phyloP scores from a whole-genome alignment of 2,888 invertebrate genomes.

The Drosophila merina region DNA sequence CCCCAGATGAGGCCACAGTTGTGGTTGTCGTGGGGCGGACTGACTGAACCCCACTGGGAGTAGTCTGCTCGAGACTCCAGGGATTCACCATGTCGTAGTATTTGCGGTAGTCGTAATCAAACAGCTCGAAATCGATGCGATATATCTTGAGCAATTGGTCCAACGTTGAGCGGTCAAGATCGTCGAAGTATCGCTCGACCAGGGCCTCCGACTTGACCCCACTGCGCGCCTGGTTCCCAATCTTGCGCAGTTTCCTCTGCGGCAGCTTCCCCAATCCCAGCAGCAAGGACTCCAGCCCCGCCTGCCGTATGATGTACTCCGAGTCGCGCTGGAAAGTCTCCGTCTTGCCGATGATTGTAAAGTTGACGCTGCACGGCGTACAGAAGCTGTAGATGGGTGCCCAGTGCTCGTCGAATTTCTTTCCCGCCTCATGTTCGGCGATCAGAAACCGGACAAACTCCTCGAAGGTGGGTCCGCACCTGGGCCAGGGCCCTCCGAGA shows the following conservation, averaged over 20 bases:
- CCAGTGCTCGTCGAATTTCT: slow-evolving; percentile 88
- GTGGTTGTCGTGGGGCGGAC: neutral
- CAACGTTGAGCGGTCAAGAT: slow-evolving; percentile 86
- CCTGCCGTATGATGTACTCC: slow-evolving; percentile 86
- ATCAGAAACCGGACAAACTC: slow-evolving; percentile 90
- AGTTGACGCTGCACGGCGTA: slow-evolving; percentile 88
- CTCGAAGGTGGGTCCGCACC: slow-evolving; percentile 87
- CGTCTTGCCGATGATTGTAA: slow-evolving; percentile 87
- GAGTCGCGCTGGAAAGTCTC: slow-evolving; percentile 87
- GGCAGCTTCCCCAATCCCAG: slow-evolving; percentile 84
- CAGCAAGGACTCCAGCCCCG: slow-evolving; percentile 86
- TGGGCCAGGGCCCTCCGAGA: slow-evolving; percentile 58
- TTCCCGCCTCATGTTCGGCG: slow-evolving; percentile 85
- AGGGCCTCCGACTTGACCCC: slow-evolving; percentile 84
- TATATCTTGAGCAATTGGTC: slow-evolving; percentile 87
- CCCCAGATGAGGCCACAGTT: slow-evolving; percentile 10
- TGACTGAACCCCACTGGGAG: slow-evolving; percentile 18
- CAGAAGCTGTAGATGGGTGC: slow-evolving; percentile 87
- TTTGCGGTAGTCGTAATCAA: slow-evolving; percentile 87
- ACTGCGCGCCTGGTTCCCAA: slow-evolving; percentile 83
- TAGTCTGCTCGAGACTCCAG: slow-evolving; percentile 58
- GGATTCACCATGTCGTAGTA: slow-evolving; percentile 85
- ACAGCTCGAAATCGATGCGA: slow-evolving; percentile 88
- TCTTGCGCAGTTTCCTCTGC: slow-evolving; percentile 85
- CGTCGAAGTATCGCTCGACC: slow-evolving; percentile 86